phyloP scores from a whole-genome alignment of 2,113 vertebrate species.

The Caranx melampygus region DNA sequence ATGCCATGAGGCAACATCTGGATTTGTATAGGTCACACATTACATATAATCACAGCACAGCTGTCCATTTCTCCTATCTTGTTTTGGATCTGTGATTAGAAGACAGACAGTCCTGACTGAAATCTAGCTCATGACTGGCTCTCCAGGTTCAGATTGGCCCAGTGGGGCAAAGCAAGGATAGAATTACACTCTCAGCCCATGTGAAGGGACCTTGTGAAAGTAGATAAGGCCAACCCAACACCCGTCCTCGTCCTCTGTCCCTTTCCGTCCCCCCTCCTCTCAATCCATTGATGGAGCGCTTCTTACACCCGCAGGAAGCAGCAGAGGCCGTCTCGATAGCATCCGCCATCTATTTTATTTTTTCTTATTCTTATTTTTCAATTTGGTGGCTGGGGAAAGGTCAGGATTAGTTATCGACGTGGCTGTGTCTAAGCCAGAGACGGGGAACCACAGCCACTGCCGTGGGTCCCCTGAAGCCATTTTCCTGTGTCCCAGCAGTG shows the following conservation, averaged over 20 bases:
- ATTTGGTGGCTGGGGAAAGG: slow-evolving; percentile 84
- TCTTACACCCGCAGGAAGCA: slow-evolving; percentile 73
- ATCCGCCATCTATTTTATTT: slow-evolving; percentile 84
- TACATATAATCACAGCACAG: slow-evolving; percentile 16
- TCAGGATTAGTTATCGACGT: slow-evolving; percentile 88
- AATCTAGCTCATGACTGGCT: slow-evolving; percentile 30
- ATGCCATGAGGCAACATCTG: slow-evolving; percentile 44
- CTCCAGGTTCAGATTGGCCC: slow-evolving; percentile 39
- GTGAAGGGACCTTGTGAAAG: slow-evolving; percentile 67
- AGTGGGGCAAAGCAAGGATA: slow-evolving; percentile 46
- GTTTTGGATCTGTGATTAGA: slow-evolving; percentile 41
- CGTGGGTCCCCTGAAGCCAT: slow-evolving; percentile 78
- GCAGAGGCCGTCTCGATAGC: slow-evolving; percentile 78
- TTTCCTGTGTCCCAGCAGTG: slow-evolving; percentile 75
- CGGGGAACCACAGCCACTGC: slow-evolving; percentile 72
- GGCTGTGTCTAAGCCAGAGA: slow-evolving; percentile 80
- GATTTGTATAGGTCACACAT: slow-evolving; percentile 47
- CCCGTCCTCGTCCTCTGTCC: slow-evolving; percentile 2
- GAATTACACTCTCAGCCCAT: slow-evolving; percentile 64
- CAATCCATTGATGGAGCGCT: slow-evolving; percentile 79
- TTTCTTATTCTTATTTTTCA: slow-evolving; percentile 86
- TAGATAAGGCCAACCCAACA: slow-evolving; percentile 56
- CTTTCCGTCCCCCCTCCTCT: slow-evolving; percentile 31
- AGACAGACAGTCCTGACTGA: slow-evolving; percentile 27
- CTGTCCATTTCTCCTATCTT: slow-evolving; percentile 25